A percentile compares a stretch with the other conserved stretches of the same genome.
Evolutionary conservation across 2,797 vertebrate species (phyloP).

Genomic region (Catostomus latipinnis): DNA sequence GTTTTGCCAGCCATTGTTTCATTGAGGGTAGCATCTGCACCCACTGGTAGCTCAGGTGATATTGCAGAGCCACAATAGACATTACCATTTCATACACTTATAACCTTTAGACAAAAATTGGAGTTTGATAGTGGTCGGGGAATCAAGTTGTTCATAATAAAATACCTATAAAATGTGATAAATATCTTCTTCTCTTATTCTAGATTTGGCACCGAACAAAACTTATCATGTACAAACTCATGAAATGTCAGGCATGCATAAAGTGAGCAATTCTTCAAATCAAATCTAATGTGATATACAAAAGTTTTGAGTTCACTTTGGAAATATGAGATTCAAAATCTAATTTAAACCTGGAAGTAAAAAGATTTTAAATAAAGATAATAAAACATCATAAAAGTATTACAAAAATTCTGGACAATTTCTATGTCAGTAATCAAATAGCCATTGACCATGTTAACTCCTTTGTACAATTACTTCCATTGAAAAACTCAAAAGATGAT

Average conservation of each 20-base stretch:
- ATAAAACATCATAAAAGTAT: too few species aligned
- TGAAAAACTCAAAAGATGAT: too few species aligned
- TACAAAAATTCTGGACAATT: too few species aligned
- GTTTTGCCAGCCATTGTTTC: conserved; percentile 32
- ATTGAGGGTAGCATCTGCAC: conserved; percentile 30
- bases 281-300: background rate
- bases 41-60: conserved; percentile 1
- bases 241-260: background rate
- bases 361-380: too few species aligned
- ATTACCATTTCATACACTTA: background rate
- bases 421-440: too few species aligned
- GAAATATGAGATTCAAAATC: too few species aligned
- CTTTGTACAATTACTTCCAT: too few species aligned
- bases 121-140: conserved; percentile 14
- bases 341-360: too few species aligned
- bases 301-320: too few species aligned
- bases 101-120: conserved; percentile 34
- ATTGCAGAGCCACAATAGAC: background rate
- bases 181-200: conserved; percentile 12
- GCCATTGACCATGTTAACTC: too few species aligned
- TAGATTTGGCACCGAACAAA: conserved; percentile 1
- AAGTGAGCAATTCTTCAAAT: background rate
- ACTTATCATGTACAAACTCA: background rate
- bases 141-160: conserved; percentile 19
- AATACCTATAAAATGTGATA: conserved; percentile 22